Percentiles rank a stretch among this genome's conserved stretches.
Conservation (phyloP, 2,888 invertebrate genomes). For the Polydrusus cervinus region DNA sequence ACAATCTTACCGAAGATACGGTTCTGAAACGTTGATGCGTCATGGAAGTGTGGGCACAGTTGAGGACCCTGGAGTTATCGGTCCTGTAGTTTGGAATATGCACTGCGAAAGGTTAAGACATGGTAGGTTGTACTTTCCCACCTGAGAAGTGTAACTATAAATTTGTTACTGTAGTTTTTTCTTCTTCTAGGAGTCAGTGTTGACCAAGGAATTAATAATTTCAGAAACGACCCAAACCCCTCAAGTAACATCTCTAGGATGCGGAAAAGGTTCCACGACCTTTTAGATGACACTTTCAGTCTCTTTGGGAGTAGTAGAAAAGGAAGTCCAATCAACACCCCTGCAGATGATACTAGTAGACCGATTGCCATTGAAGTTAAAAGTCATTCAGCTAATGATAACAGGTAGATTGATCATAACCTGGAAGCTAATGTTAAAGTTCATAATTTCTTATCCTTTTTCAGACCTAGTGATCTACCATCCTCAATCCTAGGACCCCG, state of each 20-base stretch:
- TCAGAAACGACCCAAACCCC: slow-evolving; percentile 61
- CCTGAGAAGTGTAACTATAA: neutral
- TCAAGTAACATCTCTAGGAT: slow-evolving; percentile 77
- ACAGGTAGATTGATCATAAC: slow-evolving; percentile 54
- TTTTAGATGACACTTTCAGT: slow-evolving; percentile 86
- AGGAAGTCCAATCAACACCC: slow-evolving; percentile 71
- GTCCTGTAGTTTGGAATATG: slow-evolving; percentile 88
- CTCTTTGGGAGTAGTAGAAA: slow-evolving; percentile 81
- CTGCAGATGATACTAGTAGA: slow-evolving; percentile 52
- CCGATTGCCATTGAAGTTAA: slow-evolving; percentile 66
- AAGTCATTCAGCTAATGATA: slow-evolving; percentile 67
- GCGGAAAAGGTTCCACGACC: slow-evolving; percentile 83
- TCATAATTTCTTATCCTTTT: neutral
- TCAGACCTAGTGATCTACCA: slow-evolving; percentile 16
- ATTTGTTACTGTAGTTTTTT: neutral
- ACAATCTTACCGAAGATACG: slow-evolving; percentile 52
- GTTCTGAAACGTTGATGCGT: slow-evolving; percentile 71
- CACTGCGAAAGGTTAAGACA: slow-evolving; percentile 81
- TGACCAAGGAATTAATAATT: slow-evolving; percentile 67
- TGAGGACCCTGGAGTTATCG: slow-evolving; percentile 87
- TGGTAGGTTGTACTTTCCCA: no score
- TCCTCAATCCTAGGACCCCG: slow-evolving; percentile 60
- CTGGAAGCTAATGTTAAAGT: neutral
- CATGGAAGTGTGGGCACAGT: slow-evolving; percentile 82
- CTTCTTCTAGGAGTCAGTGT: slow-evolving; percentile 64